A percentile compares a stretch with the other conserved stretches of the same genome.
These are phyloP conservation scores for Pemphigus obesinymphae DNA, from an alignment of 1,140 invertebrate species.

Conservation along the genomic window DNA sequence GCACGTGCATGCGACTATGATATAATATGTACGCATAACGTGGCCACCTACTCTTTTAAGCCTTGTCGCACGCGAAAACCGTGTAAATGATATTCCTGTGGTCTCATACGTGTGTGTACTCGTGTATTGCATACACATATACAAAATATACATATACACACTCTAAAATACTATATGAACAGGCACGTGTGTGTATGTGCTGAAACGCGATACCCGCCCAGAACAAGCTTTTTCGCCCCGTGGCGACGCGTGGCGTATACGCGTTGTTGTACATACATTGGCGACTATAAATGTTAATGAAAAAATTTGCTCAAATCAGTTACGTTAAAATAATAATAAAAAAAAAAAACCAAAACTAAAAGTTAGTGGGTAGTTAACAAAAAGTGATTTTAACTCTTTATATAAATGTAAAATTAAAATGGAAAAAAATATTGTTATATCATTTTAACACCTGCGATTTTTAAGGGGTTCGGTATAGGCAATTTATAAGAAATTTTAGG, in stretches of 20 bases:
- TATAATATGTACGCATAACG: background rate
- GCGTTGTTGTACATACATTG: background rate
- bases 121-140: background rate
- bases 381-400: too few species aligned
- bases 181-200: too few species aligned
- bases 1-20: background rate
- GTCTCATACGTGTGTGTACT: background rate
- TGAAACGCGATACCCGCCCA: slow-evolving; percentile 16
- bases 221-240: slow-evolving; percentile 20
- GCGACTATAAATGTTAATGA: too few species aligned
- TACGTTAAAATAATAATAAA: too few species aligned
- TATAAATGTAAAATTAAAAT: too few species aligned
- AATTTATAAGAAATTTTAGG: too few species aligned
- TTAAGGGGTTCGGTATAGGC: too few species aligned
- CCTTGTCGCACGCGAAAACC: slow-evolving; percentile 6
- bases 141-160: background rate
- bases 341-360: too few species aligned
- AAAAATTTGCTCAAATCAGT: too few species aligned
- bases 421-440: too few species aligned
- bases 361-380: too few species aligned
- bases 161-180: background rate
- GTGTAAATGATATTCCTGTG: background rate
- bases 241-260: background rate
- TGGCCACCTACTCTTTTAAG: slow-evolving; percentile 5
- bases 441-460: too few species aligned